Conservation (phyloP, 30 jellyfish, hydroid and myxozoan genomes). For the Phacellophora camtschatica region DNA sequence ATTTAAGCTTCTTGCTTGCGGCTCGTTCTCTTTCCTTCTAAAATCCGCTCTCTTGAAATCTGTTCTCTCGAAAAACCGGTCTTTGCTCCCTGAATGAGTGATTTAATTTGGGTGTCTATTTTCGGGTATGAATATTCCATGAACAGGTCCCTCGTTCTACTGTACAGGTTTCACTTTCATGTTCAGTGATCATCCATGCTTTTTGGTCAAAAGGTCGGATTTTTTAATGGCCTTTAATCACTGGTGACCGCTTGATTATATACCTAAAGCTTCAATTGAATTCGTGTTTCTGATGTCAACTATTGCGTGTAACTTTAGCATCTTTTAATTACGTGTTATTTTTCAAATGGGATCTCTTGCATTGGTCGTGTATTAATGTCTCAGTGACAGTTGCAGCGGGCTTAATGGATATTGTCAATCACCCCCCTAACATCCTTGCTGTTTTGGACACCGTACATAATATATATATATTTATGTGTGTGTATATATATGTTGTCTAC, state of each 20-base stretch:
- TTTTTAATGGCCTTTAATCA: not conserved
- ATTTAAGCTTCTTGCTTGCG: not conserved
- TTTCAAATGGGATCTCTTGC: no score
- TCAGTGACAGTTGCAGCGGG: no score
- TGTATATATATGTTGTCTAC: no score
- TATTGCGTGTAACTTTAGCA: not conserved
- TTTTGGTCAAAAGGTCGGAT: conserved; percentile 4
- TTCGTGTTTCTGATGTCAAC: not conserved
- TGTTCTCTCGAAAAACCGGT: not conserved
- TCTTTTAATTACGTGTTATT: no score
- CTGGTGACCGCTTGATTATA: not conserved
- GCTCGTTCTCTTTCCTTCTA: not conserved
- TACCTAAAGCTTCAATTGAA: not conserved
- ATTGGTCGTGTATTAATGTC: no score
- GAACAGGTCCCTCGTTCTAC: conserved; percentile 17
- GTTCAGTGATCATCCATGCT: conserved; percentile 14
- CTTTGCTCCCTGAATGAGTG: not conserved
- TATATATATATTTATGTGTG: no score
- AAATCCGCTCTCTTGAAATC: not conserved
- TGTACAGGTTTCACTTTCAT: conserved; percentile 29
- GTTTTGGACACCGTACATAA: no score
- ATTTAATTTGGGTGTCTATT: not conserved
- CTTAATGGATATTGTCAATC: no score
- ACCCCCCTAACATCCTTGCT: no score
- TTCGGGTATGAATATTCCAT: not conserved